These are phyloP conservation scores for Rana temporaria DNA, from an alignment of 2,113 vertebrate genomes.

Conservation along the genomic window DNA sequence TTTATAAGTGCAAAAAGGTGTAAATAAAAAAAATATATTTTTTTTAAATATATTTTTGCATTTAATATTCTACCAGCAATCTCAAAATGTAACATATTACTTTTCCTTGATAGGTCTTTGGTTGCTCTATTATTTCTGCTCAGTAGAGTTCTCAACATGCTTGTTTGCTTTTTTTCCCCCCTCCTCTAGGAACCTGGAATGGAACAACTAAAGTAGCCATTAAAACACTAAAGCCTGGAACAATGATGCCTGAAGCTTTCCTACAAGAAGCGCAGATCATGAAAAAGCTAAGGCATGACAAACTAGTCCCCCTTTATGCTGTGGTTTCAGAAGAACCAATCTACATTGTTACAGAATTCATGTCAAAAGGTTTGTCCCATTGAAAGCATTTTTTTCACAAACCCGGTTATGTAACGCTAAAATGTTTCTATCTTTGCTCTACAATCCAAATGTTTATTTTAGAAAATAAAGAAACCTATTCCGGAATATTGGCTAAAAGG, in stretches of 20 bases:
- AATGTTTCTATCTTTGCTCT: background rate
- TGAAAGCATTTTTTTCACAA: background rate
- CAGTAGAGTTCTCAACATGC: background rate
- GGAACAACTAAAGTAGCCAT: constrained; percentile 96
- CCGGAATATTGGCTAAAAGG: too few species aligned
- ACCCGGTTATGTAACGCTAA: background rate
- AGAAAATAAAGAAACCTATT: too few species aligned
- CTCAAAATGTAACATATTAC: background rate
- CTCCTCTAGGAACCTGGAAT: constrained; percentile 89
- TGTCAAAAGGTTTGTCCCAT: constrained; percentile 85
- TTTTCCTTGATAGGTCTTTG: background rate
- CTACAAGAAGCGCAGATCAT: constrained; percentile 96
- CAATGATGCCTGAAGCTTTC: constrained; percentile 97
- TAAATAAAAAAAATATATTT: too few species aligned
- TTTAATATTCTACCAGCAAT: background rate
- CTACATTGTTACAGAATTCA: constrained; percentile 95
- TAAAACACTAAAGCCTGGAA: constrained; percentile 93
- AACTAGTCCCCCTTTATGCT: constrained; percentile 91
- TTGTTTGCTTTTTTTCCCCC: background rate
- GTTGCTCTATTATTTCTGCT: background rate
- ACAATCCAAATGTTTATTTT: too few species aligned
- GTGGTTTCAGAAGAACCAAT: constrained; percentile 96
- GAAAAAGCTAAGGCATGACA: constrained; percentile 94
- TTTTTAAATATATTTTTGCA: too few species aligned
- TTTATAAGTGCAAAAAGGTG: too few species aligned